These are phyloP conservation scores for Creontiades dilutus DNA, from an alignment of 2,888 invertebrate species.

Conservation along the genomic window DNA sequence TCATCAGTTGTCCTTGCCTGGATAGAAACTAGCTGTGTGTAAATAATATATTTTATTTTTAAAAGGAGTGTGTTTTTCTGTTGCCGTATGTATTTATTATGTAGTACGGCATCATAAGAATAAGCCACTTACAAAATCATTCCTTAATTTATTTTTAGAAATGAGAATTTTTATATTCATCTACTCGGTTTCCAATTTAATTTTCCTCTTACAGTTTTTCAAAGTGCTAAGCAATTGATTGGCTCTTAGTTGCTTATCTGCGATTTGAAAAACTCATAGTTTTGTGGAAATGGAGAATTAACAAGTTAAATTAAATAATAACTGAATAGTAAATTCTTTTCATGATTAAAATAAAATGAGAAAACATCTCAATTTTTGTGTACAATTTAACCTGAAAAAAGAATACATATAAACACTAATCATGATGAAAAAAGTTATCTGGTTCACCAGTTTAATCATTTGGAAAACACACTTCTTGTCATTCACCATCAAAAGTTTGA, in stretches of 20 bases:
- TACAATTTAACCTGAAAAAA: no score
- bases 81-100: background rate
- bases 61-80: conserved; percentile 4
- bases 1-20: background rate
- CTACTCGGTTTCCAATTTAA: background rate
- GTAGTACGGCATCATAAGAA: background rate
- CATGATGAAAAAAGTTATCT: no score
- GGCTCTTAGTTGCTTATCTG: conserved; percentile 51
- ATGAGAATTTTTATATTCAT: background rate
- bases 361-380: no score
- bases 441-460: background rate
- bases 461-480: background rate
- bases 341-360: no score
- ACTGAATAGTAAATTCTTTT: no score
- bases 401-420: no score
- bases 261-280: conserved; percentile 4
- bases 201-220: background rate
- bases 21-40: background rate
- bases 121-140: background rate
- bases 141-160: background rate
- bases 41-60: background rate
- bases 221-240: conserved; percentile 23
- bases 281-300: background rate
- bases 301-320: no score
- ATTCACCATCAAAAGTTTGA: background rate